A percentile compares a stretch with the other conserved stretches of the same genome.
Conservation (phyloP, 2,888 invertebrate species). For the Pristionchus maxplancki region DNA sequence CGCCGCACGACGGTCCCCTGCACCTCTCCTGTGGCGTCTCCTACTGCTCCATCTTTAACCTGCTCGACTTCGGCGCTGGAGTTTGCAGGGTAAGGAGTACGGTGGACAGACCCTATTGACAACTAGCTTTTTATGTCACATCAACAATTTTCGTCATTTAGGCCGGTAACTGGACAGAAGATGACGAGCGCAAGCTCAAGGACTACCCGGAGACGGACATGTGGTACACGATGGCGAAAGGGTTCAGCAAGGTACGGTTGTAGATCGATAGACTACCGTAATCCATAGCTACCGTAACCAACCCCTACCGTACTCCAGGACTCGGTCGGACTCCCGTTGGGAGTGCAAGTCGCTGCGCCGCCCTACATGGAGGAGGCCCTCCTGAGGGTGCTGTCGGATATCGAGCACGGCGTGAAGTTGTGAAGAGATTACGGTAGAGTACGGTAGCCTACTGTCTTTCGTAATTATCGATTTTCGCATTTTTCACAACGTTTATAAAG, state of each 20-base stretch:
- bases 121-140: no score
- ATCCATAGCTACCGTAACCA: not conserved
- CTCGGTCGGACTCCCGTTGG: conserved; percentile 68
- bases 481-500: no score
- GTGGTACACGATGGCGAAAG: conserved; percentile 64
- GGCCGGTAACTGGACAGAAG: conserved; percentile 51
- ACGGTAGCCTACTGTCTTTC: no score
- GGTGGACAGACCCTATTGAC: not conserved
- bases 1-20: conserved; percentile 66
- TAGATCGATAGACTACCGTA: not conserved
- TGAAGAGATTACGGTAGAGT: not conserved
- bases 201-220: conserved; percentile 67
- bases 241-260: conserved; percentile 58
- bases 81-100: conserved; percentile 8
- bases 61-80: conserved; percentile 78
- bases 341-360: conserved; percentile 70
- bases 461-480: no score
- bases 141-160: no score
- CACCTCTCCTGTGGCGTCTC: conserved; percentile 68
- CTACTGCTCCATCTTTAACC: conserved; percentile 77
- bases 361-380: conserved; percentile 70
- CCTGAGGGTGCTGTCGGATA: conserved; percentile 66
- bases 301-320: conserved; percentile 52
- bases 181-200: conserved; percentile 64
- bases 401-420: conserved; percentile 57